Evolutionary conservation across 1,140 invertebrate species (phyloP).

Genomic region (Anagrus nilaparvatae): DNA sequence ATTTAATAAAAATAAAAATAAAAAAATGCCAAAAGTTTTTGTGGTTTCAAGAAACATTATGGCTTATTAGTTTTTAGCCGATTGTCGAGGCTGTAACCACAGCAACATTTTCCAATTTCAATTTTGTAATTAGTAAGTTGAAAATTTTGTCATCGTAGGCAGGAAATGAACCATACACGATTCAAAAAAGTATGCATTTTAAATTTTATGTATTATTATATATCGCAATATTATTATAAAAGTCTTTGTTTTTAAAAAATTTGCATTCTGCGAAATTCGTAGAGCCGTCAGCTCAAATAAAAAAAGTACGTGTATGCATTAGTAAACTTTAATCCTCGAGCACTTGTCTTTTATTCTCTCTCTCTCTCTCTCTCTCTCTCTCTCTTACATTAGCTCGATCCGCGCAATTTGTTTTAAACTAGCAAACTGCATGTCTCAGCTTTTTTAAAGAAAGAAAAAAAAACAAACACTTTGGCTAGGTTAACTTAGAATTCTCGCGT

Average conservation of each 20-base stretch:
- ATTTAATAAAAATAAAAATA: no score
- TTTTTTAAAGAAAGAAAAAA: constrained; percentile 1
- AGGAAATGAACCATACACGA: no score
- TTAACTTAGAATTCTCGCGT: no score
- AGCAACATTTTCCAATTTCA: no score
- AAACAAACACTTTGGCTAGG: background rate
- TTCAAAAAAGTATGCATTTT: background rate
- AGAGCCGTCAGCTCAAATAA: background rate
- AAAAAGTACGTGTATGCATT: background rate
- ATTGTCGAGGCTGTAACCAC: no score
- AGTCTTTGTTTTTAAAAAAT: background rate
- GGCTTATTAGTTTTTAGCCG: no score
- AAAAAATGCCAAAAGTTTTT: no score
- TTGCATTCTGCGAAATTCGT: background rate
- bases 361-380: background rate
- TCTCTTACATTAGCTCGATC: constrained; percentile 7
- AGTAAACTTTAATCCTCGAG: background rate
- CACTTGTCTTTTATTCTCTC: background rate
- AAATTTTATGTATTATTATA: background rate
- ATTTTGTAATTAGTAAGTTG: no score
- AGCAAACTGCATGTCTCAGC: background rate
- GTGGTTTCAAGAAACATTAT: no score
- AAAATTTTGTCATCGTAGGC: no score
- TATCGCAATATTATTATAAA: background rate
- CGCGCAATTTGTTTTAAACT: constrained; percentile 5